Evolutionary conservation across 2,888 invertebrate species (phyloP).

Genomic region (Tachina lurida): DNA sequence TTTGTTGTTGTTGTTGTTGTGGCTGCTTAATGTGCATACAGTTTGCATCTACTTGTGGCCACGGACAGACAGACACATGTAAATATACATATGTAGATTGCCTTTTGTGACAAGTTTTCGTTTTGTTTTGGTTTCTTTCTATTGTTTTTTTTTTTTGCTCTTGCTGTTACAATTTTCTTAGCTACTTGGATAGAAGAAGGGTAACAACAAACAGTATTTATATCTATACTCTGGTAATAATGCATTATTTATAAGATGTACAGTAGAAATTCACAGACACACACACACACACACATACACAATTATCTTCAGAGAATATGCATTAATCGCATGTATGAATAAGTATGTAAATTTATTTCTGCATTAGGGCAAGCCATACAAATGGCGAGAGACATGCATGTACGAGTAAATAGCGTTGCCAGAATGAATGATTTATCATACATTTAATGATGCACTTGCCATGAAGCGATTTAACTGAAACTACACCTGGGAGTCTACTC

Average conservation of each 20-base stretch:
- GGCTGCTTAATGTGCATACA: constrained; percentile 17
- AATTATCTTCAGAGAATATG: constrained; percentile 43
- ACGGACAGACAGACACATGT: constrained; percentile 2
- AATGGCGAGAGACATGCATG: neutral
- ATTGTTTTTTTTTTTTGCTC: constrained; percentile 43
- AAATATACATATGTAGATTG: neutral
- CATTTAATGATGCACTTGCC: no score
- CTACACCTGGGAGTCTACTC: no score
- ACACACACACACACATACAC: neutral
- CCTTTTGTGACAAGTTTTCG: constrained; percentile 48
- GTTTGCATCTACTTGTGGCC: constrained; percentile 21
- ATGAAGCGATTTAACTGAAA: no score
- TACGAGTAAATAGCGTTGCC: no score
- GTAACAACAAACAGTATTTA: constrained; percentile 48
- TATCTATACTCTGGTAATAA: constrained; percentile 53
- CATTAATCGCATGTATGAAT: constrained; percentile 51
- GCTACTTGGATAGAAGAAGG: constrained; percentile 63
- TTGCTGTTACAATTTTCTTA: constrained; percentile 55
- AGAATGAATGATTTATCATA: no score
- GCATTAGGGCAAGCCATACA: constrained; percentile 19
- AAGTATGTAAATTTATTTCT: constrained; percentile 33
- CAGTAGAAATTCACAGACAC: constrained; percentile 23
- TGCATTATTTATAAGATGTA: constrained; percentile 64
- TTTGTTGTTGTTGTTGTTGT: constrained; percentile 15
- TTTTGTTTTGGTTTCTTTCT: constrained; percentile 14